These are phyloP conservation scores for Mugil cephalus DNA, from an alignment of 2,113 vertebrate genomes.

Conservation along the genomic window DNA sequence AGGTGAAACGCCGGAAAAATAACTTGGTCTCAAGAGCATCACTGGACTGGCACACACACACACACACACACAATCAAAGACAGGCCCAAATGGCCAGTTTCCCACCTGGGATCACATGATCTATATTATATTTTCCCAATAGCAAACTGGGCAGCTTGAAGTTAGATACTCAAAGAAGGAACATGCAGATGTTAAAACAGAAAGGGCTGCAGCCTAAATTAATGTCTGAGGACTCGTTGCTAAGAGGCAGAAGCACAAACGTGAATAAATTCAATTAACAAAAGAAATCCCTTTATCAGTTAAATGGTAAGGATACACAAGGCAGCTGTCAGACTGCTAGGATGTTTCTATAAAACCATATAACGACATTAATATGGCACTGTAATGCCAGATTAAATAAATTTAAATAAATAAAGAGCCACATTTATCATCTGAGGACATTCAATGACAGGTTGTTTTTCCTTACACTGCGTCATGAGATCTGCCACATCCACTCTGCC, in stretches of 20 bases:
- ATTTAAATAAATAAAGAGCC: neutral
- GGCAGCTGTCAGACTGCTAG: constrained; percentile 7
- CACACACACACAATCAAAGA: neutral
- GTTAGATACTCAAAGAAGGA: neutral
- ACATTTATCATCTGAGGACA: constrained; percentile 3
- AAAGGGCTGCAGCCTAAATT: neutral
- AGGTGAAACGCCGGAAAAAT: neutral
- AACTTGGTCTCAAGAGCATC: neutral
- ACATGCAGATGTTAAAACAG: neutral
- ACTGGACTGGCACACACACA: neutral
- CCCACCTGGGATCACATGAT: neutral
- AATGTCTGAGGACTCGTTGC: neutral
- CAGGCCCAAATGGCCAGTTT: neutral
- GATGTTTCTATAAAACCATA: neutral
- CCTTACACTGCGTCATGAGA: neutral
- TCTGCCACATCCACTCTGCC: constrained; percentile 5
- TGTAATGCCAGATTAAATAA: no score
- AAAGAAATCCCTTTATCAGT: constrained; percentile 5
- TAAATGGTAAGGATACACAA: neutral
- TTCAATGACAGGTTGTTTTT: constrained; percentile 14
- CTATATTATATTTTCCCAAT: neutral
- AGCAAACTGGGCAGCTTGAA: neutral
- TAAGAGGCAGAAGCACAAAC: neutral
- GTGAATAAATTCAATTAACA: neutral
- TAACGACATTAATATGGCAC: no score